Base-by-base conservation (phyloP, 2,888 invertebrate species). In the Hypsopygia costalis region DNA sequence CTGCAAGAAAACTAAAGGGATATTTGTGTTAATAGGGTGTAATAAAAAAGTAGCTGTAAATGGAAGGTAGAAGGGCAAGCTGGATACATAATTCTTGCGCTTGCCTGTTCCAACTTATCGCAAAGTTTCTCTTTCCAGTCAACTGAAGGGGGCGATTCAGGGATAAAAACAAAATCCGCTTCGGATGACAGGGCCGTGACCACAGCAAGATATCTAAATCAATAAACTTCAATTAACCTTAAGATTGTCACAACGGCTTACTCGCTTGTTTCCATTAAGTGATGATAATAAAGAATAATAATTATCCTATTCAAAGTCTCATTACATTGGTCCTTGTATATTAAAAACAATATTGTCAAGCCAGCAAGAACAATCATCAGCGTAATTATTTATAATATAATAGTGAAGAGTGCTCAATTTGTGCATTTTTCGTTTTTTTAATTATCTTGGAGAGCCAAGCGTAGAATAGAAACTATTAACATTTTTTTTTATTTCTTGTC, bases 111-210 rank as follows among this genome's bases (percentile, higher is more conserved):
- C 86, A 99, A 93, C 91, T 98, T 99, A 90, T 93, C 92, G 91
- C 98, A 98, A 72, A 99, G 92, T 85, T 94, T 94, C 70, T 94
- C 93, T 80, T 94, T 94, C 99, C 99, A 99, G 89, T 96, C 97
- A 60, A 90, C 90, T 68, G 96, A 94, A 69, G 99, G 98, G 53
- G 99, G 99, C 85, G 93, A 94, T 91, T 99, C 99, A 51, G 99
- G 99, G 68, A 97, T 94, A 92, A 99, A 99, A 67, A 99, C 97
- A 93, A 94, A 99, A 91, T 99, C 99, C 62, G 99, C 99, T 92
- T 99, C 99, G 58, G 96, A 94, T 64, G 98, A 94, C 89, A 99
- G 91, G 73, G 97, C 98, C 72, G 97, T 95, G 71, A 98, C 98
- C 81, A 99, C 91, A 64, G 98, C 97, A 88, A 99, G 93, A 92